A percentile compares a stretch with the other conserved stretches of the same genome.
Evolutionary conservation across 2,113 vertebrate species (phyloP).

Genomic region (Rhegmatorhina hoffmannsi): DNA sequence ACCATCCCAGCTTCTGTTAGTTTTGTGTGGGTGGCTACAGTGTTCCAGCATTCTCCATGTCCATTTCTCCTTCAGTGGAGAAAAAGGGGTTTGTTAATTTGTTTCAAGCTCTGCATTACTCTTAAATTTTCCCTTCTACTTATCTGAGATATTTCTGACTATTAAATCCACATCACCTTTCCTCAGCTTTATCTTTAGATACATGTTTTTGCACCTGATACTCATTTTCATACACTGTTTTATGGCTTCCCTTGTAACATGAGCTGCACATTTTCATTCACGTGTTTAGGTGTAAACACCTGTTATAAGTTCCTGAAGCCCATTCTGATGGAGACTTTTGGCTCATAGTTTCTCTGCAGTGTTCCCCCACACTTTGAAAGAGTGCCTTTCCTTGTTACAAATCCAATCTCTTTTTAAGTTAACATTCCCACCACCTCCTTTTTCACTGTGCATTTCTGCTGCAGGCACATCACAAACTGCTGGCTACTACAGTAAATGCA

Average conservation of each 20-base stretch:
- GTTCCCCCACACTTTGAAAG: neutral
- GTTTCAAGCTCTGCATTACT: neutral
- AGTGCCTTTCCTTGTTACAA: neutral
- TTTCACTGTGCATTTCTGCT: neutral
- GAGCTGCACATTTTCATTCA: neutral
- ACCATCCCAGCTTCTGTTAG: neutral
- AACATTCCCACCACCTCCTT: neutral
- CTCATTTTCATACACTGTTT: neutral
- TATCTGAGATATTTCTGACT: neutral
- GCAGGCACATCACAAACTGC: neutral
- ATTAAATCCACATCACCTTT: neutral
- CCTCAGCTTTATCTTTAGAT: neutral
- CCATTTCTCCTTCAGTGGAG: neutral
- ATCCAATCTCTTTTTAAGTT: neutral
- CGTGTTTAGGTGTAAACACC: neutral
- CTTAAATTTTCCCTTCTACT: neutral
- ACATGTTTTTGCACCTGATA: neutral
- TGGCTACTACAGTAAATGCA: constrained; percentile 15
- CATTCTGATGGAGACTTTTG: neutral
- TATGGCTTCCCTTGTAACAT: neutral
- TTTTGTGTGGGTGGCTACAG: neutral
- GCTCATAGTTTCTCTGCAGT: neutral
- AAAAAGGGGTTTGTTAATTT: neutral
- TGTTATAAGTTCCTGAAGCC: neutral
- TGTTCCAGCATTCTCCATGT: neutral